phyloP scores from a whole-genome alignment of 64 coral and sea anemone genomes.

The Stichodactyla mertensii region DNA sequence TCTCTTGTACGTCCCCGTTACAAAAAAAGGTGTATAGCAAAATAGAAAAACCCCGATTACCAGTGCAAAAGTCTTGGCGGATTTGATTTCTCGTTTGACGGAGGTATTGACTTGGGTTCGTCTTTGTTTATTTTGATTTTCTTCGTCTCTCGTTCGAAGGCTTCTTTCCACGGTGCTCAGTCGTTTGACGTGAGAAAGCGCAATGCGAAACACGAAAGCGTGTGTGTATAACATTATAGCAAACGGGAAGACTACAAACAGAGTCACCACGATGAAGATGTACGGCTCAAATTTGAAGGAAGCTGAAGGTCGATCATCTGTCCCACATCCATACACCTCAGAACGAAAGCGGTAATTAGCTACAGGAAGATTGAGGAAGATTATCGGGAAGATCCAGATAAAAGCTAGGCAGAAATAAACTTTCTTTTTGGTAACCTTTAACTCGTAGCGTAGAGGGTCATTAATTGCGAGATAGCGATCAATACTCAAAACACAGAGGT shows the following conservation, averaged over 20 bases:
- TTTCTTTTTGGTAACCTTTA: slow-evolving; percentile 48
- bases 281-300: slow-evolving; percentile 18
- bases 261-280: slow-evolving; percentile 51
- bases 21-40: slow-evolving; percentile 81
- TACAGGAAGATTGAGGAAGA: slow-evolving; percentile 58
- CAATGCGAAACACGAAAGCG: slow-evolving; percentile 59
- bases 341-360: slow-evolving; percentile 63
- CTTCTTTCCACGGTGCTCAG: slow-evolving; percentile 48
- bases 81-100: slow-evolving; percentile 78
- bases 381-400: slow-evolving; percentile 46
- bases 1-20: slow-evolving; percentile 62
- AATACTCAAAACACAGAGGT: slow-evolving; percentile 71
- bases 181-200: slow-evolving; percentile 56
- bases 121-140: neutral
- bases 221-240: slow-evolving; percentile 61
- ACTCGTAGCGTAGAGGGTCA: slow-evolving; percentile 65
- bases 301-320: neutral
- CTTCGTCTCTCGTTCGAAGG: neutral
- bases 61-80: slow-evolving; percentile 69
- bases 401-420: slow-evolving; percentile 28
- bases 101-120: slow-evolving; percentile 2
- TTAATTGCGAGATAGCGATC: slow-evolving; percentile 91
- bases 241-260: slow-evolving; percentile 65
- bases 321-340: slow-evolving; percentile 65
- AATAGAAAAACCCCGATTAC: slow-evolving; percentile 68